These are phyloP conservation scores for Anguilla anguilla DNA, from an alignment of 2,797 vertebrate species.

Conservation along the genomic window DNA sequence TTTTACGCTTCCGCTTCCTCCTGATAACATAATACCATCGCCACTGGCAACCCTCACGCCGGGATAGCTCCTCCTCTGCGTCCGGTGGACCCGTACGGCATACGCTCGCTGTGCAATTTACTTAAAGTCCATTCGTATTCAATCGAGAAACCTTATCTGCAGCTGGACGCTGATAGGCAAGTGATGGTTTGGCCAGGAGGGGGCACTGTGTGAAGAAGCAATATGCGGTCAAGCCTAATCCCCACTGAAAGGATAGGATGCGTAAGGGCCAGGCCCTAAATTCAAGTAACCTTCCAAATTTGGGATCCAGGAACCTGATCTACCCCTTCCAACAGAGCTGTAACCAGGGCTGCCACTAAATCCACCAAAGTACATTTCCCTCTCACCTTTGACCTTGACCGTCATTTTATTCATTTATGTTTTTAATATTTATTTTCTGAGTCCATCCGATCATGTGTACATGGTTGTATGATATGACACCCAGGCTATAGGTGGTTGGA, in stretches of 20 bases:
- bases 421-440: neutral
- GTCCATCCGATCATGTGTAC: neutral
- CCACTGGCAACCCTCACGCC: neutral
- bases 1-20: conserved; percentile 43
- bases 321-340: too few species aligned
- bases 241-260: neutral
- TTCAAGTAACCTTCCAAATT: neutral
- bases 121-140: neutral
- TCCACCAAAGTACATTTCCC: neutral
- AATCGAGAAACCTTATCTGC: neutral
- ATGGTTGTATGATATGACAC: neutral
- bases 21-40: neutral
- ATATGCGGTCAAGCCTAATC: neutral
- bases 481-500: neutral
- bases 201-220: neutral
- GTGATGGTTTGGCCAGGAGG: neutral
- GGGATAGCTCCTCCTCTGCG: neutral
- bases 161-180: neutral
- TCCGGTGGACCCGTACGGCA: neutral
- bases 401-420: neutral
- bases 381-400: neutral
- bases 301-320: neutral
- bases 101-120: neutral
- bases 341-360: too few species aligned
- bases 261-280: neutral